Conservation (phyloP, 1,140 invertebrate species). For the Carposina sasakii region DNA sequence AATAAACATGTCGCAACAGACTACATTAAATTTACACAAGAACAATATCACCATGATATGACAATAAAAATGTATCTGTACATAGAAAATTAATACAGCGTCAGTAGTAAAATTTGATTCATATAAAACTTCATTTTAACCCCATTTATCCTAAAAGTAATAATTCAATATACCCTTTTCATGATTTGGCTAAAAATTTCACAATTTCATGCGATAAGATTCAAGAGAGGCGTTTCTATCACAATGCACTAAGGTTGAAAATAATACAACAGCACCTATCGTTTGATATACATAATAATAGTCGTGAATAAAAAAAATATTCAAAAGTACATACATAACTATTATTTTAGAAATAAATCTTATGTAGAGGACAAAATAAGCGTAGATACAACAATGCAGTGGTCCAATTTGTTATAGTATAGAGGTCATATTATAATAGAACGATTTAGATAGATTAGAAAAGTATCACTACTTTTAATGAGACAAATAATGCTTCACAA, state of each 20-base stretch:
- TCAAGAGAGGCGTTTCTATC: slow-evolving; percentile 61
- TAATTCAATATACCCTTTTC: slow-evolving; percentile 63
- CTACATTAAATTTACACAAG: slow-evolving; percentile 47
- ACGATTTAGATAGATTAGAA: slow-evolving; percentile 33
- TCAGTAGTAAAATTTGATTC: slow-evolving; percentile 61
- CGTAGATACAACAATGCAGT: slow-evolving; percentile 57
- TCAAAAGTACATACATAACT: slow-evolving; percentile 49
- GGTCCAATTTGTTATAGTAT: slow-evolving; percentile 40
- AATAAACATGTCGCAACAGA: slow-evolving; percentile 18
- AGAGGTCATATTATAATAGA: slow-evolving; percentile 22
- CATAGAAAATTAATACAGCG: slow-evolving; percentile 60
- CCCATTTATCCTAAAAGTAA: slow-evolving; percentile 62
- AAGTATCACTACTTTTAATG: slow-evolving; percentile 50
- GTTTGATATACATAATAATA: slow-evolving; percentile 60
- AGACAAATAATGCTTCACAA: slow-evolving; percentile 56
- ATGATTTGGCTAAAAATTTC: slow-evolving; percentile 62
- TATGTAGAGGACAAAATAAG: slow-evolving; percentile 50
- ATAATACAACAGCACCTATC: slow-evolving; percentile 68
- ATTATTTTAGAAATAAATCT: slow-evolving; percentile 45
- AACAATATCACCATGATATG: slow-evolving; percentile 61
- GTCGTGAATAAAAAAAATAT: slow-evolving; percentile 57
- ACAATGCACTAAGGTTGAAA: slow-evolving; percentile 62
- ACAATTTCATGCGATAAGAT: slow-evolving; percentile 48
- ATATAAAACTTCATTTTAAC: slow-evolving; percentile 62
- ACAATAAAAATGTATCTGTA: slow-evolving; percentile 62